Evolutionary conservation across 2,888 invertebrate genomes (phyloP).

Genomic region (Acanthosepion lycidas): DNA sequence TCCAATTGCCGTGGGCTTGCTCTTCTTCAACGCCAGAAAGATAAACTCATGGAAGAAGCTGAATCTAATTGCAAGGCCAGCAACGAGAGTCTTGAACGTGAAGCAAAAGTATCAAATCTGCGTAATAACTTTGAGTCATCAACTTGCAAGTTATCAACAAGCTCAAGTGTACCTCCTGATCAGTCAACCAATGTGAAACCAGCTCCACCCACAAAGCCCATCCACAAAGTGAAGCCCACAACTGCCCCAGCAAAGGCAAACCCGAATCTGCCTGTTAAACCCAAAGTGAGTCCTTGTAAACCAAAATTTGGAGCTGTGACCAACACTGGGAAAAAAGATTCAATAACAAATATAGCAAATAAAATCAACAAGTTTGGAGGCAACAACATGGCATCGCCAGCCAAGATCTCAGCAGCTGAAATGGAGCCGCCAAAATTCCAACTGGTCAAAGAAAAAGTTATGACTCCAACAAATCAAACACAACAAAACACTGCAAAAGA

Average conservation of each 20-base stretch:
- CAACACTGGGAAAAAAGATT: background rate
- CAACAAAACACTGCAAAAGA: background rate
- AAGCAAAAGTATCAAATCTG: background rate
- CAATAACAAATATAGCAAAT: background rate
- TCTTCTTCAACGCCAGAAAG: conserved; percentile 38
- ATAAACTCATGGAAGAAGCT: background rate
- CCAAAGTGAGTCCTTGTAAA: background rate
- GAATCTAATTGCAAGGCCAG: background rate
- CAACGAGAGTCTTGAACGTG: background rate
- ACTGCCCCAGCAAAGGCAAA: background rate
- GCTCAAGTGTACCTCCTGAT: background rate
- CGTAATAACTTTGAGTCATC: background rate
- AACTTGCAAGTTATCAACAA: too few species aligned
- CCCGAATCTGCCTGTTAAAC: background rate
- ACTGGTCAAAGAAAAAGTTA: background rate
- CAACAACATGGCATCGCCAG: background rate
- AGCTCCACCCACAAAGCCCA: background rate
- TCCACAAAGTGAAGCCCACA: background rate
- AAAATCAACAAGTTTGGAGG: background rate
- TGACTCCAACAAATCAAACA: background rate
- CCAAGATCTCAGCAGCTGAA: background rate
- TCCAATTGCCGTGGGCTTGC: conserved; percentile 16
- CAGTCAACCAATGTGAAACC: background rate
- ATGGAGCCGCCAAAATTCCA: background rate
- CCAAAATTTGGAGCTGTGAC: background rate